Evolutionary conservation across 2,797 vertebrate genomes (phyloP).

Genomic region (Lepidocolaptes lacrymiger): DNA sequence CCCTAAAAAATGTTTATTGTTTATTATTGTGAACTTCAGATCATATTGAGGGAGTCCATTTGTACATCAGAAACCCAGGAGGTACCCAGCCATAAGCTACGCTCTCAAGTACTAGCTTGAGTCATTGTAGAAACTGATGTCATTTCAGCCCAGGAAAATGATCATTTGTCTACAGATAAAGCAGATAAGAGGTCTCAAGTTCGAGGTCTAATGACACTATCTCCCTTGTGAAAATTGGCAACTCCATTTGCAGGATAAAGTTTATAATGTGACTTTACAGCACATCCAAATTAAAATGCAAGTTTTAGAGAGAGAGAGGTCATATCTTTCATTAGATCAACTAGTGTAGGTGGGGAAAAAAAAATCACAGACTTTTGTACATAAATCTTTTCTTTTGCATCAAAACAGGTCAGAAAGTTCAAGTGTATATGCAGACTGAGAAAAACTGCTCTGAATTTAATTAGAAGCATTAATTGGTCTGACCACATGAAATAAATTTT

Average conservation of each 20-base stretch:
- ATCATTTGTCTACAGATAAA: neutral
- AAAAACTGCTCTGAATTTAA: constrained; percentile 10
- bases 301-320: neutral
- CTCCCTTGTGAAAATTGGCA: neutral
- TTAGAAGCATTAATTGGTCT: neutral
- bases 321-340: neutral
- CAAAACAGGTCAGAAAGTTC: neutral
- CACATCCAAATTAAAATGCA: neutral
- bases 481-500: neutral
- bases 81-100: neutral
- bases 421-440: neutral
- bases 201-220: neutral
- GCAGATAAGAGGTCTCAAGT: neutral
- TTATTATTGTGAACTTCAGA: neutral
- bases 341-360: neutral
- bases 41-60: neutral
- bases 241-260: neutral
- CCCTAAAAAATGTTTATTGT: neutral
- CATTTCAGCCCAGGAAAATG: neutral
- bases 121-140: neutral
- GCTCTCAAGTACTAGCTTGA: neutral
- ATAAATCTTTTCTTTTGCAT: neutral
- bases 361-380: neutral
- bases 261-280: neutral
- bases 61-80: neutral